Evolutionary conservation across 1,140 invertebrate species (phyloP).

Genomic region (Coenobita brevimanus): DNA sequence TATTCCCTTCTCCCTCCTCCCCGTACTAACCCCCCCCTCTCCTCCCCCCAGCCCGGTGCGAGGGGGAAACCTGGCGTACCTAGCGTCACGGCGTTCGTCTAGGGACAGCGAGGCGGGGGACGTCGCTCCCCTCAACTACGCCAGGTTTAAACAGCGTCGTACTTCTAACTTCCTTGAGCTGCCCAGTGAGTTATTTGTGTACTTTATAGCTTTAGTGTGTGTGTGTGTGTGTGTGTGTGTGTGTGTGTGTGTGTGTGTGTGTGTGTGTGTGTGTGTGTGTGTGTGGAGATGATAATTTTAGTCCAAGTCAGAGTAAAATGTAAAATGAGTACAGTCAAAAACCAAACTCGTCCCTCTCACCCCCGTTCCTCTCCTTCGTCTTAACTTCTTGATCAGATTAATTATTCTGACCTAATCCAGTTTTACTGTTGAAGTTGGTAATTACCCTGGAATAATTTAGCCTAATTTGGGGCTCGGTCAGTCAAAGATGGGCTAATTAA

Average conservation of each 20-base stretch:
- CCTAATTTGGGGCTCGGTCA: no score
- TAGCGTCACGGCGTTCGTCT: constrained; percentile 83
- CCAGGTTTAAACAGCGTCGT: constrained; percentile 82
- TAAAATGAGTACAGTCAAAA: background rate
- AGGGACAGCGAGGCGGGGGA: constrained; percentile 81
- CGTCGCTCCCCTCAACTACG: constrained; percentile 81
- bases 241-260: no score
- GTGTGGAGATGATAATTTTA: no score
- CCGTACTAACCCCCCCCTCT: background rate
- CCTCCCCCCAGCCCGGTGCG: constrained; percentile 39
- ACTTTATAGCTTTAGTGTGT: background rate
- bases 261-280: no score
- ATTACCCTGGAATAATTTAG: no score
- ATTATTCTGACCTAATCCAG: no score
- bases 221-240: no score
- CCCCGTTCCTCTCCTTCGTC: no score
- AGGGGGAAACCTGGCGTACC: constrained; percentile 77
- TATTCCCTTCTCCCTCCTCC: background rate
- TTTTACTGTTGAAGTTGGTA: no score
- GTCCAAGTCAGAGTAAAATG: background rate
- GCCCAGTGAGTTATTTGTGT: constrained; percentile 78
- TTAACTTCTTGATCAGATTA: no score
- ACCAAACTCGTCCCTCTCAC: no score
- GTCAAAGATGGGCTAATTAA: no score
- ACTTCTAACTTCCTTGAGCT: constrained; percentile 91